Conservation (phyloP, 1,140 invertebrate genomes). For the Ericerus pela region DNA sequence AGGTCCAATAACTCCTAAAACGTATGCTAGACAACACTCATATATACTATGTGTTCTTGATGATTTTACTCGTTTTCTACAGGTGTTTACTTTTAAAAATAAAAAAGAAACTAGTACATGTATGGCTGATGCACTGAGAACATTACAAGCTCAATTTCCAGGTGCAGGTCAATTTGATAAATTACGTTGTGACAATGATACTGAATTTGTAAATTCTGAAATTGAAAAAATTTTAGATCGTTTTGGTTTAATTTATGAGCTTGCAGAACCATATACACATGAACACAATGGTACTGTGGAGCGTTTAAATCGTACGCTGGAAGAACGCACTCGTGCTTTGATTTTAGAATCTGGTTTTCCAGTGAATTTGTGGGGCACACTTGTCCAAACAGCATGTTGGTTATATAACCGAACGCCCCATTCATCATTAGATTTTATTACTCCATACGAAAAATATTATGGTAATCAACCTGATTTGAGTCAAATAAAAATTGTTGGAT, state of each 20-base stretch:
- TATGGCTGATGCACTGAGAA: not conserved
- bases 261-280: slow-evolving; percentile 18
- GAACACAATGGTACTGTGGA: slow-evolving; percentile 29
- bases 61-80: not conserved
- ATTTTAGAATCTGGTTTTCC: slow-evolving; percentile 27
- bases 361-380: slow-evolving; percentile 26
- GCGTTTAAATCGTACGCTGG: slow-evolving; percentile 29
- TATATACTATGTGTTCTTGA: not conserved
- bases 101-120: not conserved
- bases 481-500: slow-evolving; percentile 28
- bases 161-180: not conserved
- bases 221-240: not conserved
- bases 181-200: slow-evolving; percentile 1
- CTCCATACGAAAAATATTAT: slow-evolving; percentile 27
- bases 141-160: not conserved
- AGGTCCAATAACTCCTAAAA: not conserved
- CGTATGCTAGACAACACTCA: not conserved
- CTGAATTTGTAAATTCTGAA: not conserved
- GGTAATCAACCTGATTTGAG: slow-evolving; percentile 23
- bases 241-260: slow-evolving; percentile 7
- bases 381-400: slow-evolving; percentile 4
- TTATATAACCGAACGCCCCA: slow-evolving; percentile 13
- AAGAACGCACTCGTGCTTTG: slow-evolving; percentile 26
- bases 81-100: not conserved
- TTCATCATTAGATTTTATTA: slow-evolving; percentile 2